phyloP scores from a whole-genome alignment of 2,888 invertebrate genomes.

The Teleogryllus oceanicus region DNA sequence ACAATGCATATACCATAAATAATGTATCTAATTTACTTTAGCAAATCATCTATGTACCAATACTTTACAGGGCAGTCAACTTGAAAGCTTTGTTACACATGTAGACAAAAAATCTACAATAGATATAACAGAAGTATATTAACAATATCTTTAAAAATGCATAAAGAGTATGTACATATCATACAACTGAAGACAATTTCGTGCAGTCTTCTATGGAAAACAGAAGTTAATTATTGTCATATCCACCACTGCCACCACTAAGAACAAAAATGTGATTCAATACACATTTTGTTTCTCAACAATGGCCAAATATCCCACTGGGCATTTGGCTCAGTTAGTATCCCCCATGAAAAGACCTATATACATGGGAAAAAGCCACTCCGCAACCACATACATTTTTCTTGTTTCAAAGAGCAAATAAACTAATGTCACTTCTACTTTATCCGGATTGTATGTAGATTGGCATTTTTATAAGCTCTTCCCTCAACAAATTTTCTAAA shows the following conservation, averaged over 20 bases:
- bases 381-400: not conserved
- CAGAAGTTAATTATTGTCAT: constrained; percentile 30
- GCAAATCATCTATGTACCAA: constrained; percentile 31
- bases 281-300: constrained; percentile 18
- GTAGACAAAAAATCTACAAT: constrained; percentile 27
- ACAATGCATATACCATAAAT: constrained; percentile 31
- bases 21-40: constrained; percentile 32
- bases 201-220: constrained; percentile 33
- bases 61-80: constrained; percentile 31
- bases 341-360: constrained; percentile 4
- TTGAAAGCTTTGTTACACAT: constrained; percentile 30
- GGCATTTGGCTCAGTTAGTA: constrained; percentile 21
- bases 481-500: too few species aligned
- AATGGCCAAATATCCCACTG: constrained; percentile 24
- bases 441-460: too few species aligned
- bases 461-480: too few species aligned
- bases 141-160: constrained; percentile 34
- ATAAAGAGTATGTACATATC: constrained; percentile 36
- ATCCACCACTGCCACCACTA: constrained; percentile 32
- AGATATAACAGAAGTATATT: constrained; percentile 30
- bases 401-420: too few species aligned
- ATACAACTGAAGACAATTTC: constrained; percentile 36
- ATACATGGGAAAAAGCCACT: constrained; percentile 24
- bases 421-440: too few species aligned
- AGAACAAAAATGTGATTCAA: constrained; percentile 1